Conservation (phyloP, 2,797 vertebrate species). For the Tarsius wallacei region DNA sequence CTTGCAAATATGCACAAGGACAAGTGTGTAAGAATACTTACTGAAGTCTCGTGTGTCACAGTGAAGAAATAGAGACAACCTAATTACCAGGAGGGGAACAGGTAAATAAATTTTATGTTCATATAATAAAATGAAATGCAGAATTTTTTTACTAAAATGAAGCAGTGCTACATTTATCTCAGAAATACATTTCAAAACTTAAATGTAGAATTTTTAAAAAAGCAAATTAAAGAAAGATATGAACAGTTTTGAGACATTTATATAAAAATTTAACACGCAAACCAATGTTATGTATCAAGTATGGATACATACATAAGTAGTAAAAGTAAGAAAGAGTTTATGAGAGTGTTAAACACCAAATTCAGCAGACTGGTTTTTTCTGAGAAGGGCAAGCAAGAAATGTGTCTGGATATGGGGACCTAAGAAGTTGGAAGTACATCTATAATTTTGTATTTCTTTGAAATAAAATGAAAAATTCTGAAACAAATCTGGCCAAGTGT, state of each 20-base stretch:
- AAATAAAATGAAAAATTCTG: conserved; percentile 55
- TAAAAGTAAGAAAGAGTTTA: conserved; percentile 38
- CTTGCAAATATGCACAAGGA: background rate
- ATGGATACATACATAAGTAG: background rate
- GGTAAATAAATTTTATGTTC: background rate
- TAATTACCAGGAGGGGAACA: background rate
- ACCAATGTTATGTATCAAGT: conserved; percentile 1
- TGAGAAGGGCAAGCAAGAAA: background rate
- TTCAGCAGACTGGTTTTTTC: conserved; percentile 40
- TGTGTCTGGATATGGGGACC: background rate
- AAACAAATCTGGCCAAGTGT: conserved; percentile 7
- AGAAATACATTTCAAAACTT: conserved; percentile 36
- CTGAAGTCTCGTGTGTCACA: background rate
- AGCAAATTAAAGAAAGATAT: background rate
- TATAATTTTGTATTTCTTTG: conserved; percentile 45
- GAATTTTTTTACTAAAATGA: background rate
- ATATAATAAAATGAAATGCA: conserved; percentile 10
- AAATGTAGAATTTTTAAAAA: background rate
- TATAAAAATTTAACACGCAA: conserved; percentile 41
- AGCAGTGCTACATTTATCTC: background rate
- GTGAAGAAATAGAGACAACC: background rate
- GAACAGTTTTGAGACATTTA: background rate
- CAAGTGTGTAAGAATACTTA: background rate
- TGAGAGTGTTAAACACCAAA: conserved; percentile 8
- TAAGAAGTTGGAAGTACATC: background rate